Conservation (phyloP, 2,113 vertebrate species). For the Oenanthe melanoleuca region DNA sequence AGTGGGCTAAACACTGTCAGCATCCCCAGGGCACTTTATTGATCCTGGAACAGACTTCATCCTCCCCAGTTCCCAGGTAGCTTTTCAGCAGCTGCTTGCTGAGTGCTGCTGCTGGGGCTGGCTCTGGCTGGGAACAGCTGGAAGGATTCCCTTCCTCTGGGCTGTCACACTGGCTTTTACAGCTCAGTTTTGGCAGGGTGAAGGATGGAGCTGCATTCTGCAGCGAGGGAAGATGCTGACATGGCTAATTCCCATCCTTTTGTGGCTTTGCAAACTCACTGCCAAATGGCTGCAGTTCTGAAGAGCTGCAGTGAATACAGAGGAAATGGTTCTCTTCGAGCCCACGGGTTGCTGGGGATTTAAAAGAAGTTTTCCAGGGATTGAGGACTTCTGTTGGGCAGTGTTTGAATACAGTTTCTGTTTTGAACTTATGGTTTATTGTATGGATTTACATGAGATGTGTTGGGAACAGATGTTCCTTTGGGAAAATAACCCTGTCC, state of each 20-base stretch:
- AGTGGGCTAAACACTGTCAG: neutral
- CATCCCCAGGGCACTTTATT: neutral
- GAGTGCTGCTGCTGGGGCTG: neutral
- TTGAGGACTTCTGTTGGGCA: neutral
- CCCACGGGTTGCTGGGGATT: slow-evolving; percentile 28
- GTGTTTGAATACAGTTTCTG: slow-evolving; percentile 1
- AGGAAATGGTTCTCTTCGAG: slow-evolving; percentile 61
- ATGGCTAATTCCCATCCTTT: slow-evolving; percentile 65
- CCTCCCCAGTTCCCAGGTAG: neutral
- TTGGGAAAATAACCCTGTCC: slow-evolving; percentile 11
- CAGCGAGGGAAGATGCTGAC: slow-evolving; percentile 73
- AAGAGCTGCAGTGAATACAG: slow-evolving; percentile 28
- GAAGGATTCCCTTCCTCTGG: slow-evolving; percentile 50
- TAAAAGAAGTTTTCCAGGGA: slow-evolving; percentile 42
- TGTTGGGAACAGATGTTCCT: slow-evolving; percentile 11
- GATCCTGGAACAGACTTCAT: neutral
- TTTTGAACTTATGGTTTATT: neutral
- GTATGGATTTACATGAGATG: neutral
- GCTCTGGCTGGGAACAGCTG: slow-evolving; percentile 54
- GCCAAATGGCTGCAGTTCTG: slow-evolving; percentile 69
- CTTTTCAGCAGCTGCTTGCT: neutral
- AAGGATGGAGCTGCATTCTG: slow-evolving; percentile 42
- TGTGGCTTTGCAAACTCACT: slow-evolving; percentile 2
- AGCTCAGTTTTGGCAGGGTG: slow-evolving; percentile 66
- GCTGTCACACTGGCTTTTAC: slow-evolving; percentile 60